Conservation (phyloP, 2,888 invertebrate genomes). For the Cataglyphis cursor region DNA sequence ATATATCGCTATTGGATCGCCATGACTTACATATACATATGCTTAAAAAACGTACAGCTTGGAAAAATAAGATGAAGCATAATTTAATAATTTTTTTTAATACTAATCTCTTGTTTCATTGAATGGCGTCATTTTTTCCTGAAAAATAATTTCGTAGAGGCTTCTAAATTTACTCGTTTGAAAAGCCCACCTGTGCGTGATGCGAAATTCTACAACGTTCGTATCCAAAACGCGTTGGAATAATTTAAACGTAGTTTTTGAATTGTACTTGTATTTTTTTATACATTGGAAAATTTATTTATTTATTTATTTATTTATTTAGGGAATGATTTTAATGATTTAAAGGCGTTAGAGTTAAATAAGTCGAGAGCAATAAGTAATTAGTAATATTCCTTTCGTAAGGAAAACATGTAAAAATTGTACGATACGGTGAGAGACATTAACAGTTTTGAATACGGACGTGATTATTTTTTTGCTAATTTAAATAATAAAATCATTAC, state of each 20-base stretch:
- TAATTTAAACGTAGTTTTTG: not conserved
- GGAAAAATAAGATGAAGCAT: not conserved
- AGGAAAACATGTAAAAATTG: slow-evolving; percentile 26
- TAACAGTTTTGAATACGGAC: slow-evolving; percentile 36
- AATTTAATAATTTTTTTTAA: not conserved
- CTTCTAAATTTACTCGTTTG: not conserved
- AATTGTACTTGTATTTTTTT: not conserved
- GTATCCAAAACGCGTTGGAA: slow-evolving; percentile 26
- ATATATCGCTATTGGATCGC: not conserved
- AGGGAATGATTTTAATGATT: slow-evolving; percentile 19
- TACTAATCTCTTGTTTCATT: not conserved
- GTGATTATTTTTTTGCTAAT: slow-evolving; percentile 18
- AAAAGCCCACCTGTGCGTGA: not conserved
- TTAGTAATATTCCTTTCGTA: slow-evolving; percentile 26
- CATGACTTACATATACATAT: not conserved
- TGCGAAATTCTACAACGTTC: slow-evolving; percentile 5
- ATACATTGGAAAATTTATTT: not conserved
- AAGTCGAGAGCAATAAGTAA: slow-evolving; percentile 33
- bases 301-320: slow-evolving; percentile 11
- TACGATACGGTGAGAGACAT: slow-evolving; percentile 4
- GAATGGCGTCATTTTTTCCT: not conserved
- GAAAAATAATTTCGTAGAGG: not conserved
- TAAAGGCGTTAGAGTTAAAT: not conserved
- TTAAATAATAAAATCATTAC: not conserved
- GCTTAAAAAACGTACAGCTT: slow-evolving; percentile 2